Percentiles rank a stretch among this genome's conserved stretches.
phyloP scores from a whole-genome alignment of 1,140 invertebrate species.

The Saxidomus purpurata region DNA sequence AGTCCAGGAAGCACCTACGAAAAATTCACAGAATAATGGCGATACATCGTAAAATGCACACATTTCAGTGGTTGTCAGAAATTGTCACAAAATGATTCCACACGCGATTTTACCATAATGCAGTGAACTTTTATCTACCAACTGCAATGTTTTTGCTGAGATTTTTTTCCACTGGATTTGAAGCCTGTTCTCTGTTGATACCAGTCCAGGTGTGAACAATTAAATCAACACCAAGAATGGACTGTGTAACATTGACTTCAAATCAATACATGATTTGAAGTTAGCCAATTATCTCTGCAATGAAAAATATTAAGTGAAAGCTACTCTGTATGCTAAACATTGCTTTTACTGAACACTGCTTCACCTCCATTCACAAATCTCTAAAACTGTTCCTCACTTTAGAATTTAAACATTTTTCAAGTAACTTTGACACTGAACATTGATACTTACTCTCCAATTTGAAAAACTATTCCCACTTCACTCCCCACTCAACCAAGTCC shows the following conservation, averaged over 20 bases:
- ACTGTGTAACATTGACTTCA: slow-evolving; percentile 11
- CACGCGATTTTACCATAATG: slow-evolving; percentile 43
- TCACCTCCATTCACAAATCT: too few relatives aligned
- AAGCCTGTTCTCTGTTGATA: neutral
- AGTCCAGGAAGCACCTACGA: neutral
- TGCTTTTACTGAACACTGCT: too few relatives aligned
- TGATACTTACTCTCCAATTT: too few relatives aligned
- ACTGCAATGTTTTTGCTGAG: neutral
- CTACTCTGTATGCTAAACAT: too few relatives aligned
- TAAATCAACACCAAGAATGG: slow-evolving; percentile 13
- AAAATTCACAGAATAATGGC: slow-evolving; percentile 11
- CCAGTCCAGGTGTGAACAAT: slow-evolving; percentile 29
- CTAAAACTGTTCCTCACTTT: too few relatives aligned
- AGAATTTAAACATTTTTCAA: too few relatives aligned
- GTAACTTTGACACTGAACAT: too few relatives aligned
- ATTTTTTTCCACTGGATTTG: neutral
- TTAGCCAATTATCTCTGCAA: slow-evolving; percentile 57
- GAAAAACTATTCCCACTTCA: too few relatives aligned
- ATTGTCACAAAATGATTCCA: slow-evolving; percentile 29
- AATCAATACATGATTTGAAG: slow-evolving; percentile 45
- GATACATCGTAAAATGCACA: slow-evolving; percentile 21
- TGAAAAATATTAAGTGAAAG: slow-evolving; percentile 56
- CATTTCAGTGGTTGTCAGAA: slow-evolving; percentile 2
- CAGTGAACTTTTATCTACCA: neutral
- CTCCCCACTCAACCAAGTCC: too few relatives aligned